These are phyloP conservation scores for Cheilosia impressa DNA, from an alignment of 2,888 invertebrate species.

Conservation along the genomic window DNA sequence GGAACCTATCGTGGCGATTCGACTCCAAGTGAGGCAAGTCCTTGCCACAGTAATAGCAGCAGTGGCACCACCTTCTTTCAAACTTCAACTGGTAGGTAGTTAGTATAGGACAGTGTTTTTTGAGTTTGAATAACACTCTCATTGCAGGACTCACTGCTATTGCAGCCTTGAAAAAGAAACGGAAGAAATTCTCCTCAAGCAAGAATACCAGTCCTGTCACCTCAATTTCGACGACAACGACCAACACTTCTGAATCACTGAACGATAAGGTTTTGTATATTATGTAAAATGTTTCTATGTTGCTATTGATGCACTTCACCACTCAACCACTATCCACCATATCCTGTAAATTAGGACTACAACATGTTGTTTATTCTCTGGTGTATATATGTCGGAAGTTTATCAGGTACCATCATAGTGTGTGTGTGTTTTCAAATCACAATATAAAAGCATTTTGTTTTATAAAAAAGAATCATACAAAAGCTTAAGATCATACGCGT, in stretches of 20 bases:
- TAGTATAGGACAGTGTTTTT: neutral
- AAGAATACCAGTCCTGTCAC: constrained; percentile 87
- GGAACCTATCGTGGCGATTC: constrained; percentile 72
- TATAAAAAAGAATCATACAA: constrained; percentile 78
- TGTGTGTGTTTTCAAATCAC: constrained; percentile 34
- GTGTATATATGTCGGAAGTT: constrained; percentile 50
- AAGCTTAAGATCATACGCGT: neutral
- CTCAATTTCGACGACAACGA: constrained; percentile 80
- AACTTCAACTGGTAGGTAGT: constrained; percentile 79
- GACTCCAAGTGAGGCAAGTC: constrained; percentile 66
- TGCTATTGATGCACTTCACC: constrained; percentile 71
- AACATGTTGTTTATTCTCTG: constrained; percentile 55
- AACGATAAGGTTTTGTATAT: constrained; percentile 81
- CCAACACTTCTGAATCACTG: constrained; percentile 77
- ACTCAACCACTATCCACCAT: constrained; percentile 65
- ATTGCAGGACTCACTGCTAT: constrained; percentile 85
- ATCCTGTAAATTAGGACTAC: constrained; percentile 67
- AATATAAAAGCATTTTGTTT: constrained; percentile 27
- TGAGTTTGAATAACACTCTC: neutral
- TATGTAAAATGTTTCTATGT: constrained; percentile 68
- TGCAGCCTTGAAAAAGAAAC: constrained; percentile 90
- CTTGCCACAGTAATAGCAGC: constrained; percentile 63
- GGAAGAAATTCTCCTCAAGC: constrained; percentile 93
- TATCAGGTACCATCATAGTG: constrained; percentile 50
- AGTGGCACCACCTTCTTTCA: constrained; percentile 80